These are phyloP conservation scores for Agrypnia vestita DNA, from an alignment of 1,140 invertebrate species.

Conservation along the genomic window DNA sequence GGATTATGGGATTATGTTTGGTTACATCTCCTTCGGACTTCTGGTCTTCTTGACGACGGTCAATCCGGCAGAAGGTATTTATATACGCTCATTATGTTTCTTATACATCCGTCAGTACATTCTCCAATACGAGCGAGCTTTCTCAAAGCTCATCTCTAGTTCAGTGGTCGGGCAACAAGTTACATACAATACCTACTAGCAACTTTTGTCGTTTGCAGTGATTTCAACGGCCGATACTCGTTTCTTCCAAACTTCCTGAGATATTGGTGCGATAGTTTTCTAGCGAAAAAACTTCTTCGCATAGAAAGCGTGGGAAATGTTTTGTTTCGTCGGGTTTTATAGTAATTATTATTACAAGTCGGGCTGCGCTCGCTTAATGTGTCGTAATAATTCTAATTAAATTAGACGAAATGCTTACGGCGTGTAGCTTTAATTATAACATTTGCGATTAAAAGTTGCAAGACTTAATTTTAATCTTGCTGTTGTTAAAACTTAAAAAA, in stretches of 20 bases:
- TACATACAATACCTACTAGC: background rate
- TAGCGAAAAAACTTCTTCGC: conserved; percentile 54
- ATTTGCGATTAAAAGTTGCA: background rate
- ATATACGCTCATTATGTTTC: background rate
- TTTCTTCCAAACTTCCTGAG: conserved; percentile 35
- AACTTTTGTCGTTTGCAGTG: conserved; percentile 46
- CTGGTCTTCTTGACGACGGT: conserved; percentile 49
- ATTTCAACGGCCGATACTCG: conserved; percentile 51
- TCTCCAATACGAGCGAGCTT: background rate
- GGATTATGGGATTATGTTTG: conserved; percentile 56
- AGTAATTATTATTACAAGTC: background rate
- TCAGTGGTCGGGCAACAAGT: conserved; percentile 17
- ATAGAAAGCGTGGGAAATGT: conserved; percentile 59
- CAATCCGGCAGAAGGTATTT: conserved; percentile 48
- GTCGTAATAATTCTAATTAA: conserved; percentile 22
- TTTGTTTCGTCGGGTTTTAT: conserved; percentile 46
- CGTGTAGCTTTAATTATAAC: conserved; percentile 32
- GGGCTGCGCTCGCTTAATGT: conserved; percentile 18
- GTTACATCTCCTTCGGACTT: conserved; percentile 27
- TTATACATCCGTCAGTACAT: background rate
- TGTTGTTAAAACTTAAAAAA: too few species aligned
- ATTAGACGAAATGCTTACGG: conserved; percentile 10
- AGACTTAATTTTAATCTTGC: too few species aligned
- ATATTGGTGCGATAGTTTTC: conserved; percentile 47
- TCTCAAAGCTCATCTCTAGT: background rate